These are phyloP conservation scores for Diaphora mendica DNA, from an alignment of 2,888 invertebrate genomes.

Conservation along the genomic window DNA sequence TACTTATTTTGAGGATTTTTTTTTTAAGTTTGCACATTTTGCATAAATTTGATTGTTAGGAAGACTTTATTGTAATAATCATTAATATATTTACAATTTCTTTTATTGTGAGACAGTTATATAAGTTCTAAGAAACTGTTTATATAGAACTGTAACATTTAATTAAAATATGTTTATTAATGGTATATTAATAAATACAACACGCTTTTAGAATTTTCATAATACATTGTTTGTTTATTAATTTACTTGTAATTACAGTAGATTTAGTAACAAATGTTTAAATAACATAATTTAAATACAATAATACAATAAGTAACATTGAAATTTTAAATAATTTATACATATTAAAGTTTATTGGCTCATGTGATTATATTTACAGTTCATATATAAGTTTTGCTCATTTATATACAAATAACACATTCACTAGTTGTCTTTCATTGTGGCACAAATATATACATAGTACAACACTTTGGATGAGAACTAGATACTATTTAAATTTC, in stretches of 20 bases:
- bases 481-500: conserved; percentile 15
- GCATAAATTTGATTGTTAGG: neutral
- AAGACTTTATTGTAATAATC: conserved; percentile 9
- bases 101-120: neutral
- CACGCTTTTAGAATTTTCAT: conserved; percentile 15
- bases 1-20: neutral
- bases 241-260: neutral
- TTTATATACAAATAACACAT: conserved; percentile 62
- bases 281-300: neutral
- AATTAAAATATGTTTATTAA: neutral
- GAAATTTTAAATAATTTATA: neutral
- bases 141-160: neutral
- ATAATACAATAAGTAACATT: neutral
- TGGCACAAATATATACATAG: conserved; percentile 51
- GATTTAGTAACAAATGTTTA: neutral
- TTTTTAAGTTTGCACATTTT: neutral
- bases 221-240: neutral
- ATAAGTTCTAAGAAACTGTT: neutral
- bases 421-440: conserved; percentile 69
- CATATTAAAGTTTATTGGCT: conserved; percentile 34
- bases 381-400: conserved; percentile 21
- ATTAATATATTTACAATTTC: conserved; percentile 2
- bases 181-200: conserved; percentile 11
- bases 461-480: conserved; percentile 32
- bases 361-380: conserved; percentile 43